Base-by-base conservation (phyloP, 2,113 vertebrate genomes). In the Cottus gobio region DNA sequence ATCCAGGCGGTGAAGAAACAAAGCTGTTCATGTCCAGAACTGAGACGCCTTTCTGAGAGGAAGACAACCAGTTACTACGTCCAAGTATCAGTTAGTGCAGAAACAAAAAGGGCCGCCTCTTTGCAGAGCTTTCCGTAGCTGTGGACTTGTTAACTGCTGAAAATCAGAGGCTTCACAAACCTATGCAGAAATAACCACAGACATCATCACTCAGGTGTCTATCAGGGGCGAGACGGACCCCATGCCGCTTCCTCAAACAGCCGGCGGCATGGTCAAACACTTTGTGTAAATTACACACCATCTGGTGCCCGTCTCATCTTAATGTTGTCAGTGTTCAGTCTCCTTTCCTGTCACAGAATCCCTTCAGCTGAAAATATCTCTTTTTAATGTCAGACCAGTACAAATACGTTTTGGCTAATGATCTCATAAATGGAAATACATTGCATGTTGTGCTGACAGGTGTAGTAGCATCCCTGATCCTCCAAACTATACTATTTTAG, bases 1-100 rank as follows among this genome's bases (percentile, higher is more conserved):
- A 66, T 77, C 34, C 57, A 79, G 26, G 77, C 20, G 63, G 18
- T 50, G 13, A 64, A 26, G 13, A 57, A 74, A 61, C 36, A 28
- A 57, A 72, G 42, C 10, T 63, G 9, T 20, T 4, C 44, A 42
- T 37, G 7, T 48, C 48, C 30, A 63, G 24, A 52, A 57, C 12
- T 54, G n/a, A 56, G 16, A 5, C 13, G 15, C 16, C 4, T 44
- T 60, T 60, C 15, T 44, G 3, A 46, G 20, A 48, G 9, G 31
- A 31, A 52, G 30, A 64, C 12, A 36, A 37, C 18, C 16, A 46
- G 31, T 34, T 37, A 24, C n/a, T 56, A n/a, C 26, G 13, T 57
- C 13, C 20, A 50, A 16, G 46, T 18, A 26, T 18, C 57, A 57
- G 24, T 52, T 34, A 56, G 24, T 42, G 16, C 15, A 37, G 63